These are phyloP conservation scores for Drosophila borealis DNA, from an alignment of 2,888 invertebrate genomes.

Conservation along the genomic window DNA sequence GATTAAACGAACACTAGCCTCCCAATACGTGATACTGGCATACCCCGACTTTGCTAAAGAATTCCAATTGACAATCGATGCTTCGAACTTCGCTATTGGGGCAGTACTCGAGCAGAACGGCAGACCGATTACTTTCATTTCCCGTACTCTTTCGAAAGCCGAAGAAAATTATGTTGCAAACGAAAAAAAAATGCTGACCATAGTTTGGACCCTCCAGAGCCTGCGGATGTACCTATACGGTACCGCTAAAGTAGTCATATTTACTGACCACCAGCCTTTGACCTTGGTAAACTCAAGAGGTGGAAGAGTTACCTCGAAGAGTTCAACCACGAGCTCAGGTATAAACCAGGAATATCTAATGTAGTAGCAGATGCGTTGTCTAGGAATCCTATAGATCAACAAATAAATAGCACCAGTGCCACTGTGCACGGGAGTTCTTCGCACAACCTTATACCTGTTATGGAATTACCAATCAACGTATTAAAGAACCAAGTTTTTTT, in stretches of 20 bases:
- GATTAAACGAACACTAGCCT: slow-evolving; percentile 27
- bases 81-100: slow-evolving; percentile 3
- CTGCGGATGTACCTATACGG: neutral
- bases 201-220: neutral
- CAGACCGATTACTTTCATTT: slow-evolving; percentile 15
- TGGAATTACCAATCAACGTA: no score
- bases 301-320: no score
- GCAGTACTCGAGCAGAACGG: slow-evolving; percentile 14
- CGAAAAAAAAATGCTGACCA: slow-evolving; percentile 27
- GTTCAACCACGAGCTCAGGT: no score
- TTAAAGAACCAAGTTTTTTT: no score
- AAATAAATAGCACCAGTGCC: no score
- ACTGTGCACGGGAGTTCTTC: no score
- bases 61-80: slow-evolving; percentile 23
- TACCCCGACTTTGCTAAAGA: slow-evolving; percentile 15
- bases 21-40: slow-evolving; percentile 9
- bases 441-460: no score
- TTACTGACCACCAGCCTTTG: neutral
- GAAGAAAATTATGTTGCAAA: neutral
- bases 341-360: no score
- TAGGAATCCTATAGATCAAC: no score
- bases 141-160: neutral
- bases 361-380: no score
- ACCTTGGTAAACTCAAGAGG: slow-evolving; percentile 10
- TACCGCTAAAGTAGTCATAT: neutral